A percentile compares a stretch with the other conserved stretches of the same genome.
These are phyloP conservation scores for Cepaea hortensis DNA, from an alignment of 2,888 invertebrate species.

Conservation along the genomic window DNA sequence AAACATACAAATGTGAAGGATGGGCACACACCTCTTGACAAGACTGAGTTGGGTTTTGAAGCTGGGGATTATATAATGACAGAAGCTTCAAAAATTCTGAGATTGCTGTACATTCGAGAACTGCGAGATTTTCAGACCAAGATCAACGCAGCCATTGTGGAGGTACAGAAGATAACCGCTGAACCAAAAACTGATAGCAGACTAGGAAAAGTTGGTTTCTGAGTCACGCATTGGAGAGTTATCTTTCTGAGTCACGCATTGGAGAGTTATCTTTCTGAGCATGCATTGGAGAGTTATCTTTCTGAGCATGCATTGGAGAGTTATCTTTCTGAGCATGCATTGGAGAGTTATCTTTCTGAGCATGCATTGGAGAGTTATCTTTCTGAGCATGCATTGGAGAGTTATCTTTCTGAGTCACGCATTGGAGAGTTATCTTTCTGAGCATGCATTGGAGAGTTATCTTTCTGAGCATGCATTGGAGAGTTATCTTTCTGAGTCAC, in stretches of 20 bases:
- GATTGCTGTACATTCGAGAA: constrained; percentile 89
- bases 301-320: constrained; percentile 38
- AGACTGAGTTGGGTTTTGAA: constrained; percentile 83
- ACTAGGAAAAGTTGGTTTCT: constrained; percentile 91
- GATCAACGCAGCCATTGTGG: constrained; percentile 95
- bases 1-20: constrained; percentile 51
- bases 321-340: too few species aligned
- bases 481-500: too few species aligned
- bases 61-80: constrained; percentile 78
- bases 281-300: background rate
- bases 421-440: too few species aligned
- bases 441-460: too few species aligned
- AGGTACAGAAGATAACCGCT: constrained; percentile 93
- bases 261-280: constrained; percentile 39
- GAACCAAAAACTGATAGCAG: constrained; percentile 97
- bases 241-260: too few species aligned
- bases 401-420: constrained; percentile 48
- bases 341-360: too few species aligned
- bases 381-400: too few species aligned
- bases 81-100: constrained; percentile 83
- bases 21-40: constrained; percentile 80
- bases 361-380: too few species aligned
- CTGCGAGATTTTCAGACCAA: constrained; percentile 90
- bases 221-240: constrained; percentile 2
- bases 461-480: constrained; percentile 43